A percentile compares a stretch with the other conserved stretches of the same genome.
Conservation (phyloP, 2,113 vertebrate genomes). For the Pollimyrus isidori region DNA sequence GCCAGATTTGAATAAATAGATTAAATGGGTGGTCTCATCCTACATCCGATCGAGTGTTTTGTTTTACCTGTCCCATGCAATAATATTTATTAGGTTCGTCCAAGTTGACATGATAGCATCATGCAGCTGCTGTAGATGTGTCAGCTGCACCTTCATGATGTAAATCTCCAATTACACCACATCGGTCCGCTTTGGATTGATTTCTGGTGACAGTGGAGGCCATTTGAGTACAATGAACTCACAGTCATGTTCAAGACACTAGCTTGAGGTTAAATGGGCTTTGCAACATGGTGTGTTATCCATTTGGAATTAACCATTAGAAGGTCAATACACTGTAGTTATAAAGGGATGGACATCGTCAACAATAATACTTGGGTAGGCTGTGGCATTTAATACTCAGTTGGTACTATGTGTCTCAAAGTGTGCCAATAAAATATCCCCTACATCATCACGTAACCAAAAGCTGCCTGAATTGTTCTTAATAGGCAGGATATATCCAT, state of each 20-base stretch:
- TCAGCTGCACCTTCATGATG: not conserved
- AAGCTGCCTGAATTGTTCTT: not conserved
- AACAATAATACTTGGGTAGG: not conserved
- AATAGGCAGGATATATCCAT: not conserved
- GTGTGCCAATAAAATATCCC: not conserved
- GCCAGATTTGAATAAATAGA: not conserved
- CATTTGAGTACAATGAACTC: not conserved
- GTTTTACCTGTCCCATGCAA: not conserved
- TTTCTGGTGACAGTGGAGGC: not conserved
- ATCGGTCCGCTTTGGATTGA: not conserved
- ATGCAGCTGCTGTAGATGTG: not conserved
- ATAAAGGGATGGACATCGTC: not conserved
- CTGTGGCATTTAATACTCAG: not conserved
- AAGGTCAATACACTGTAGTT: not conserved
- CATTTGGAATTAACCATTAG: not conserved
- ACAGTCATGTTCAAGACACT: not conserved
- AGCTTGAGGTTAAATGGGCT: not conserved
- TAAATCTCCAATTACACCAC: not conserved
- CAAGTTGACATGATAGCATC: not conserved
- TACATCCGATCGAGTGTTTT: not conserved
- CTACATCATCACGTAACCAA: not conserved
- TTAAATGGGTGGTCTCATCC: not conserved
- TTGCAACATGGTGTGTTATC: not conserved
- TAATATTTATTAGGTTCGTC: not conserved
- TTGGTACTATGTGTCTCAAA: not conserved